Evolutionary conservation across 2,797 vertebrate genomes (phyloP), one percentile per base, ranked within the genome.

Genomic region (Mionectes olivaceus): DNA sequence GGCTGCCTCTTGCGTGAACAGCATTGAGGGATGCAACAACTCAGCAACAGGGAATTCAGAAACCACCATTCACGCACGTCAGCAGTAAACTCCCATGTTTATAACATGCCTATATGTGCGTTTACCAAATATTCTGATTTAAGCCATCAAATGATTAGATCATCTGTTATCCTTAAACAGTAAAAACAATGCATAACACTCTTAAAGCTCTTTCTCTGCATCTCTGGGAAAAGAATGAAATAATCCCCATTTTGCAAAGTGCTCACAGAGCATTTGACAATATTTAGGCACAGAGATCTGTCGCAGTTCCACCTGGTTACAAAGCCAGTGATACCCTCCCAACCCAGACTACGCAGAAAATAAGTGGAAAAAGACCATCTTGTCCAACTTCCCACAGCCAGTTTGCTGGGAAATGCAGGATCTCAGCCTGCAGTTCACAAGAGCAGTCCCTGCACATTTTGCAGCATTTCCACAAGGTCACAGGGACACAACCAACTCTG

Each of bases 111-210:
- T 27, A 14, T 32, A 30, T 11, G 25, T 39, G 43, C 14, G 9
- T 74, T 80, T 52, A 35, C 25, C 43, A 49, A 65, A 44, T 46
- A 47, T 65, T 77, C 46, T 10, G 1, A 67, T 39, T 39, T 39
- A 39, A 39, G 39, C 39, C 39, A 39, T 39, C 39, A 39, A 7
- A 27, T 27, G 22, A 15, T 83, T 28, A 63, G 35, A 46, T 74
- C 65, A 77, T 39, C 19, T 74, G 9, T 46, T 44, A 43, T 44
- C 24, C 32, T 70, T 61, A 60, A 76, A 67, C 15, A 69, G 7
- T 23, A 83, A 70, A 90, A 49, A 3, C 18, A 74, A 19, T 50
- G 19, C 30, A 32, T 37, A 37, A 30, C 0, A 0, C 17, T 53
- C 32, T 32, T 55, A 33, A 3, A 11, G 0, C 27, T 76, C 32